These are phyloP conservation scores for Chionodraco myersi DNA, from an alignment of 2,113 vertebrate species.

Conservation along the genomic window DNA sequence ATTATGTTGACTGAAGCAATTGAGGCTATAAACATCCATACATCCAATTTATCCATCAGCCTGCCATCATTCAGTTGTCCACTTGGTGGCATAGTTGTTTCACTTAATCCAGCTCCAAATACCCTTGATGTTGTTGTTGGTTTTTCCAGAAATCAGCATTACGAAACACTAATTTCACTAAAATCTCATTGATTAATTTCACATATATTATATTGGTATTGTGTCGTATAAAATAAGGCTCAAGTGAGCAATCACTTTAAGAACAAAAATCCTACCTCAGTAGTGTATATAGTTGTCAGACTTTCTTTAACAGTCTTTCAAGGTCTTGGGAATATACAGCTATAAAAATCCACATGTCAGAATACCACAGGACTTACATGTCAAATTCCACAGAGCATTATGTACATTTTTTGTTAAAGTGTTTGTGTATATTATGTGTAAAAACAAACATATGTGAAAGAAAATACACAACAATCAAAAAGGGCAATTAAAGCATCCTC, in stretches of 20 bases:
- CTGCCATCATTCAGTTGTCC: constrained; percentile 33
- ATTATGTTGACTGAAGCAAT: too few species aligned
- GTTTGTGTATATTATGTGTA: not conserved
- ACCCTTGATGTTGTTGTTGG: not conserved
- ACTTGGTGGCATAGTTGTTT: constrained; percentile 50
- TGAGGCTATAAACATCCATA: too few species aligned
- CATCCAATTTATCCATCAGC: not conserved
- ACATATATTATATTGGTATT: not conserved
- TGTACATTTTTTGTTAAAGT: not conserved
- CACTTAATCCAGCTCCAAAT: not conserved
- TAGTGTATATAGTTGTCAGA: not conserved
- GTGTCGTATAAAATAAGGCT: not conserved
- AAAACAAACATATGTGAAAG: not conserved
- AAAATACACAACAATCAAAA: not conserved
- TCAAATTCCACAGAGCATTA: not conserved
- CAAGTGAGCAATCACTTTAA: not conserved
- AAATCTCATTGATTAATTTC: not conserved
- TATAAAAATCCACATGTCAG: not conserved
- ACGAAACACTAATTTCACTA: not conserved
- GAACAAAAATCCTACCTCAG: not conserved
- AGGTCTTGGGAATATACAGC: not conserved
- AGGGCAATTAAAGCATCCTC: not conserved
- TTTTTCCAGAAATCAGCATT: not conserved
- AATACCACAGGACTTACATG: not conserved
- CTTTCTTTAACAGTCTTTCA: not conserved